phyloP scores from a whole-genome alignment of 2,888 invertebrate species.

The Portevinia maculata region DNA sequence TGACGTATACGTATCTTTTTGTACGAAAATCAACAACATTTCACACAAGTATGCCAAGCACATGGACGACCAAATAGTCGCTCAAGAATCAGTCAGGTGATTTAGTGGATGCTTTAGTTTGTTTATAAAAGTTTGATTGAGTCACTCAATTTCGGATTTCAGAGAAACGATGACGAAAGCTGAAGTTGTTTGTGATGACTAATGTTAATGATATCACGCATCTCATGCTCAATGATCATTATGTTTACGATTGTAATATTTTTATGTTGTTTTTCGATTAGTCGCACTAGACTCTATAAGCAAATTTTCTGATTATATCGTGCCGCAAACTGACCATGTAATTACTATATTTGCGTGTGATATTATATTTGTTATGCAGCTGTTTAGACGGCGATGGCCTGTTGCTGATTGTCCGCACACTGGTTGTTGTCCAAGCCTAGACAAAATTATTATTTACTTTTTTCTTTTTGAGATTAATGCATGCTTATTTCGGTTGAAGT shows the following conservation, averaged over 20 bases:
- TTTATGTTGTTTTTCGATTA: not conserved
- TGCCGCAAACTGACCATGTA: constrained; percentile 29
- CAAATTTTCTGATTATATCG: constrained; percentile 32
- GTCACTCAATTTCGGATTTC: constrained; percentile 18
- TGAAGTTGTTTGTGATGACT: constrained; percentile 42
- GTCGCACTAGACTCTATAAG: not conserved
- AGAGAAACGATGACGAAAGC: constrained; percentile 40
- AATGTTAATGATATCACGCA: constrained; percentile 40
- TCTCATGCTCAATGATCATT: not conserved
- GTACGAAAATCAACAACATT: constrained; percentile 28
- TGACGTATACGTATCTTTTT: constrained; percentile 1
- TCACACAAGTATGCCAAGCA: constrained; percentile 11
- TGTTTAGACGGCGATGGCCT: constrained; percentile 11
- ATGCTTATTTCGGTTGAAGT: constrained; percentile 51
- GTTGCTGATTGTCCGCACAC: not conserved
- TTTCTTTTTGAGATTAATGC: constrained; percentile 28
- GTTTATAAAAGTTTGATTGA: not conserved
- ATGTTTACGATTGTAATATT: not conserved
- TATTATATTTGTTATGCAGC: constrained; percentile 12
- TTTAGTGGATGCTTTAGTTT: not conserved
- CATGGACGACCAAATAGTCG: constrained; percentile 10
- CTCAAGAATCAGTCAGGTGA: constrained; percentile 42
- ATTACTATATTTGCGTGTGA: constrained; percentile 26
- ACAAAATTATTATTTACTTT: constrained; percentile 21
- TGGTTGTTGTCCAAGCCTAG: constrained; percentile 1